phyloP scores from a whole-genome alignment of 2,797 vertebrate genomes.

The Loris lydekkerianus region DNA sequence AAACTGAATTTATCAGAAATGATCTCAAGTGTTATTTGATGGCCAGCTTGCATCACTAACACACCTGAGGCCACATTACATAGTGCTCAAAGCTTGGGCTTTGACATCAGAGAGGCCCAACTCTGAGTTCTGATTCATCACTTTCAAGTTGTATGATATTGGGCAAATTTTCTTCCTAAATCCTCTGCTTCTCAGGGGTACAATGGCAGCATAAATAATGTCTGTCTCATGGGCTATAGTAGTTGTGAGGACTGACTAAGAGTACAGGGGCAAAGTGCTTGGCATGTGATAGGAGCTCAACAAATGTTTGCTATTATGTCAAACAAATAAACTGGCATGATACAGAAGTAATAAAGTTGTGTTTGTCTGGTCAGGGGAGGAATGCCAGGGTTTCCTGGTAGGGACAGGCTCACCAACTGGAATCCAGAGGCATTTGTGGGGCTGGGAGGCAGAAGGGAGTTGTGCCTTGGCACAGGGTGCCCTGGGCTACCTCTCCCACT shows the following conservation, averaged over 20 bases:
- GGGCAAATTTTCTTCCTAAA: neutral
- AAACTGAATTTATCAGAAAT: constrained; percentile 8
- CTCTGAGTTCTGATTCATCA: neutral
- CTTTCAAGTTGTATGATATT: neutral
- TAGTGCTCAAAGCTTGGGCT: neutral
- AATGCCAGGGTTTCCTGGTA: neutral
- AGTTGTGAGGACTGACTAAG: neutral
- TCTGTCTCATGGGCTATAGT: neutral
- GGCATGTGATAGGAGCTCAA: neutral
- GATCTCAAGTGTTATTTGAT: neutral
- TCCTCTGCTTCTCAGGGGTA: neutral
- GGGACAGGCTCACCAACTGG: neutral
- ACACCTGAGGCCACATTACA: neutral
- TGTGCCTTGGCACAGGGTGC: neutral
- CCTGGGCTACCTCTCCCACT: neutral
- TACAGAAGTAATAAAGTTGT: neutral
- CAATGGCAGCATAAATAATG: neutral
- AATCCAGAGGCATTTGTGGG: neutral
- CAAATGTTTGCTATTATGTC: neutral
- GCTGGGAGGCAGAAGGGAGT: neutral
- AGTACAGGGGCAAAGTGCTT: neutral
- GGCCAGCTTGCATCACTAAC: neutral
- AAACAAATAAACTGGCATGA: neutral
- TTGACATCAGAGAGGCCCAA: neutral
- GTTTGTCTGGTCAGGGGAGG: neutral